A percentile compares a stretch with the other conserved stretches of the same genome.
Conservation (phyloP, 2,797 vertebrate species). For the Benthosema pterotum region DNA sequence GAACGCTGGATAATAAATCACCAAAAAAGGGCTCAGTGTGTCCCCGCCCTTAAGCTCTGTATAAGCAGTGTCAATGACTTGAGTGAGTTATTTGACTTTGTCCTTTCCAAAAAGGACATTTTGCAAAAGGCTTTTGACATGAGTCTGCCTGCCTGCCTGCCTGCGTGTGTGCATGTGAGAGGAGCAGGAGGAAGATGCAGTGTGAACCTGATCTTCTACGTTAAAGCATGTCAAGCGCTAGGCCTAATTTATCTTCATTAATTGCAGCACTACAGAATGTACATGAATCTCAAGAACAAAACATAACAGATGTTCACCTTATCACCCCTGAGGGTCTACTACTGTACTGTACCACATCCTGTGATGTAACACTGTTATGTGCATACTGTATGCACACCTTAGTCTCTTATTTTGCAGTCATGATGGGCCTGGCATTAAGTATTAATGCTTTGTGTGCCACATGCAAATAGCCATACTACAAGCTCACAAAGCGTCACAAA, state of each 20-base stretch:
- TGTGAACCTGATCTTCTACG: slow-evolving; percentile 21
- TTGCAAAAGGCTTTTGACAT: slow-evolving; percentile 17
- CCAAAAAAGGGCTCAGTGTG: neutral
- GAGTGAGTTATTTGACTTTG: slow-evolving; percentile 23
- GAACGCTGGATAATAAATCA: slow-evolving; percentile 38
- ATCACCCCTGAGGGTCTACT: neutral
- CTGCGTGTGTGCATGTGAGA: neutral
- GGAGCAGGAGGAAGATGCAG: slow-evolving; percentile 24
- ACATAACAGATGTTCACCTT: slow-evolving; percentile 33
- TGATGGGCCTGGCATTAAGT: too few relatives aligned
- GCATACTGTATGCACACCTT: neutral
- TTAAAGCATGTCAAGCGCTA: slow-evolving; percentile 24
- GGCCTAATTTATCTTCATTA: slow-evolving; percentile 25
- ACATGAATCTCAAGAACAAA: slow-evolving; percentile 9
- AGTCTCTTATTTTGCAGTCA: neutral
- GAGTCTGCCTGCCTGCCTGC: neutral
- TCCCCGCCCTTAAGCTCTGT: slow-evolving; percentile 15
- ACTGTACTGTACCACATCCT: neutral
- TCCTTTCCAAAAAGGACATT: slow-evolving; percentile 40
- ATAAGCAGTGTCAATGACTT: slow-evolving; percentile 11
- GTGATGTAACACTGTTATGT: too few relatives aligned
- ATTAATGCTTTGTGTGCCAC: too few relatives aligned
- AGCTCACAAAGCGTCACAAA: too few relatives aligned
- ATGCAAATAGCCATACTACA: too few relatives aligned
- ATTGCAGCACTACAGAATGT: slow-evolving; percentile 5